Evolutionary conservation across 1,140 invertebrate species (phyloP), one percentile per base, ranked within the genome.

Genomic region (Drosophila simulans): DNA sequence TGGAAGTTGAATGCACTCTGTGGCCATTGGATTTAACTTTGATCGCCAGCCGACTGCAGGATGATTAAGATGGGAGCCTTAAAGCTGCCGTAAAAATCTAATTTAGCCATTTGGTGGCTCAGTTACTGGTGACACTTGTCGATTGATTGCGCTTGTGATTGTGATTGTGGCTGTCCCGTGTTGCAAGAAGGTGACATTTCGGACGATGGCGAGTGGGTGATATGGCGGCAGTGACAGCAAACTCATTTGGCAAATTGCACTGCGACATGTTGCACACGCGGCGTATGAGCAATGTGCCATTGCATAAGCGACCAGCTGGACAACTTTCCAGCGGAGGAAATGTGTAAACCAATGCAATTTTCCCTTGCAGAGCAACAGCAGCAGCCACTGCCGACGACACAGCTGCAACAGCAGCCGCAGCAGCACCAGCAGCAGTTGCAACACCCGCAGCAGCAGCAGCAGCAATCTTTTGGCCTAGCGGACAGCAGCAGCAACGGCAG

Each of bases 381-480:
- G 25, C 74, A 77, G 40, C 73, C 68, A 43, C 40, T 27, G 37
- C 42, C 65, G 52, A 46, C 68, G 42, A 43, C 49, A 46, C 77
- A 80, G 49, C 76, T 65, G 58, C 80, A 80, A n/a, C 76, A 80
- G 42, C 80, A 76, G 42, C 75, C 77, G 17, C 76, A 78, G 46
- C 37, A 39, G 15, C 76, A 78, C 42, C 37, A 39, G 37, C 75
- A 80, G n/a, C 75, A 72, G 43, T 51, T 77, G 22, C 71, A 79
- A 13, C 77, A 64, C 40, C 72, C 64, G 52, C 64, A 77, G 20
- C 60, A 45, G 54, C 65, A 62, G 40, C 80, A 78, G 96, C 96
- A 97, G 92, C 95, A 96, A 94, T 95, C 95, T 91, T 97, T 96
- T 93, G 95, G 95, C 46, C 95, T 95, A 49, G 95, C 96, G 15